phyloP scores from a whole-genome alignment of 2,113 vertebrate species.

The Thamnaconus septentrionalis region DNA sequence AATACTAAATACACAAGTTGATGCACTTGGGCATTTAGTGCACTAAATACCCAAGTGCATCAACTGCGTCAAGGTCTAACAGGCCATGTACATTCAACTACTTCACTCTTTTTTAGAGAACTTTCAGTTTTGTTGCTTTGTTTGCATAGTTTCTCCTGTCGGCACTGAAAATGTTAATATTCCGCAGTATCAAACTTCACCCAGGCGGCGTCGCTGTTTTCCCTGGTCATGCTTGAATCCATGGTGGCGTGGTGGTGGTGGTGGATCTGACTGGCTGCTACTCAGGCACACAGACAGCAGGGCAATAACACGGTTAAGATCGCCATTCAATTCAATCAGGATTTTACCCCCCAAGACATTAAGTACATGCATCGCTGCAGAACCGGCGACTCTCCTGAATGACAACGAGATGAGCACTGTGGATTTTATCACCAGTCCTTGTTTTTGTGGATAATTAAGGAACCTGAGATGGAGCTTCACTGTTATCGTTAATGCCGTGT shows the following conservation, averaged over 20 bases:
- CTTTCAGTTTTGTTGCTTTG: no score
- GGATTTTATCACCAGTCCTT: slow-evolving; percentile 5
- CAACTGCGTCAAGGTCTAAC: no score
- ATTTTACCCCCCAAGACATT: not conserved
- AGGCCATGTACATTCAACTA: no score
- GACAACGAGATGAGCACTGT: not conserved
- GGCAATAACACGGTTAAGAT: slow-evolving; percentile 45
- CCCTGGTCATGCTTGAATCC: slow-evolving; percentile 26
- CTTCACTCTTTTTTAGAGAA: no score
- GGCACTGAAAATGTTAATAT: no score
- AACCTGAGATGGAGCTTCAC: slow-evolving; percentile 40
- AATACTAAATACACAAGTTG: no score
- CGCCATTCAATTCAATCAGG: not conserved
- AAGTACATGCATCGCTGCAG: not conserved
- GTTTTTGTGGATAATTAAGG: slow-evolving; percentile 10
- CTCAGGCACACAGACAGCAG: slow-evolving; percentile 31
- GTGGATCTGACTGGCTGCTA: slow-evolving; percentile 22
- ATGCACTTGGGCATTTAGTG: no score
- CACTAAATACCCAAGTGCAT: no score
- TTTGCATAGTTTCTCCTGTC: no score
- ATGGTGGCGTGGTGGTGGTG: slow-evolving; percentile 30
- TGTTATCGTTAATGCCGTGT: slow-evolving; percentile 21
- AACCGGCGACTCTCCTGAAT: not conserved
- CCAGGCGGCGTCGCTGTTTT: slow-evolving; percentile 25
- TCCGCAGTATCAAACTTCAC: slow-evolving; percentile 2